These are phyloP conservation scores for Sialia sialis DNA, from an alignment of 2,113 vertebrate species.

Conservation along the genomic window DNA sequence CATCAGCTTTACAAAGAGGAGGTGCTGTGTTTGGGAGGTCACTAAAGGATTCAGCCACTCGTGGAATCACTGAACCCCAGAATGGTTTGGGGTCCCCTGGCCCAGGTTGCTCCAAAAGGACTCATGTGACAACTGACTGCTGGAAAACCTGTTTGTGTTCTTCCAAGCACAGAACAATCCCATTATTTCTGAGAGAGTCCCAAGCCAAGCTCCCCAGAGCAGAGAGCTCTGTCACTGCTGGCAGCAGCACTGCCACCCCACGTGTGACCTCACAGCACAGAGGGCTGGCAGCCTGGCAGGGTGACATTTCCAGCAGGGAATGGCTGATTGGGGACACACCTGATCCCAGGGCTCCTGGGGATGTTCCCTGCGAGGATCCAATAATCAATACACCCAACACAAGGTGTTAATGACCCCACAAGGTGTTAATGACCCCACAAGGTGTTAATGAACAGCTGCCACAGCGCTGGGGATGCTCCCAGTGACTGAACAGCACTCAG, in stretches of 20 bases:
- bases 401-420: too few species aligned
- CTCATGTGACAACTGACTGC: rapidly evolving
- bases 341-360: background rate
- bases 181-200: too few species aligned
- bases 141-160: background rate
- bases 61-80: background rate
- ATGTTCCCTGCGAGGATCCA: rapidly evolving
- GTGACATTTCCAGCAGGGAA: rapidly evolving
- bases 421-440: background rate
- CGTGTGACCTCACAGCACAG: background rate
- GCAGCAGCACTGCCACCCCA: background rate
- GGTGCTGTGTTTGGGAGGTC: background rate
- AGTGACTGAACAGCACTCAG: background rate
- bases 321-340: background rate
- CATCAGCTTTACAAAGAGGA: background rate
- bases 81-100: background rate
- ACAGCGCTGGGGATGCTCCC: background rate
- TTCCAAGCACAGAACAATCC: background rate
- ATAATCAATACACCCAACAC: too few species aligned
- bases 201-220: background rate
- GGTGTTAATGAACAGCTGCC: background rate
- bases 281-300: background rate
- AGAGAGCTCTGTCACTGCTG: background rate
- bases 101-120: background rate
- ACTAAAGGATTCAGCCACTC: background rate